A percentile compares a stretch with the other conserved stretches of the same genome.
phyloP scores from a whole-genome alignment of 2,113 vertebrate species.

The Dendrocopos noguchii region DNA sequence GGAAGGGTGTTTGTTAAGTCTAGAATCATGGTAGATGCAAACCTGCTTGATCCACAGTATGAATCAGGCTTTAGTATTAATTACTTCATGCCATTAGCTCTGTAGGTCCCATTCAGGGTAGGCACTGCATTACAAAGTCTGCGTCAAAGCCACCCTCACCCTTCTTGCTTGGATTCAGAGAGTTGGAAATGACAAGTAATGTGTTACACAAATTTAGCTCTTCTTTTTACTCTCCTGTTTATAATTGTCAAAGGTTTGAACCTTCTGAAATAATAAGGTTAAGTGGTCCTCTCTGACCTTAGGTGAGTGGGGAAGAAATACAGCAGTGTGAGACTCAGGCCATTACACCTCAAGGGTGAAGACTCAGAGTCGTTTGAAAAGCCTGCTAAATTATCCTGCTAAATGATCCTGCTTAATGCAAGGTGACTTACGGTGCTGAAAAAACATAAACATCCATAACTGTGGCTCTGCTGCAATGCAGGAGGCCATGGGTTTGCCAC shows the following conservation, averaged over 20 bases:
- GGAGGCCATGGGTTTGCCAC: background rate
- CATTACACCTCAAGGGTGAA: constrained; percentile 6
- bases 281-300: constrained; percentile 33
- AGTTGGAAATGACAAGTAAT: background rate
- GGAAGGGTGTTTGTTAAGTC: background rate
- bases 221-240: constrained; percentile 24
- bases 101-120: background rate
- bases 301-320: constrained; percentile 34
- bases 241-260: constrained; percentile 24
- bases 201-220: constrained; percentile 6
- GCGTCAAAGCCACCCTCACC: background rate
- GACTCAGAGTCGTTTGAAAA: background rate
- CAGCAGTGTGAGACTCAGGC: constrained; percentile 9
- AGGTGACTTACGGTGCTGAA: constrained; percentile 40
- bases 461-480: background rate
- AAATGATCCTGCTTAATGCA: constrained; percentile 8
- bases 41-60: background rate
- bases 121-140: background rate
- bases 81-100: background rate
- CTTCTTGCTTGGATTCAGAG: background rate
- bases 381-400: constrained; percentile 45
- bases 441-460: background rate
- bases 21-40: background rate
- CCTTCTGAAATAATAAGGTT: constrained; percentile 54
- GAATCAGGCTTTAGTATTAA: background rate